Percentiles rank a stretch among this genome's conserved stretches.
phyloP scores from a whole-genome alignment of 2,888 invertebrate genomes.

The Smittia sp. region DNA sequence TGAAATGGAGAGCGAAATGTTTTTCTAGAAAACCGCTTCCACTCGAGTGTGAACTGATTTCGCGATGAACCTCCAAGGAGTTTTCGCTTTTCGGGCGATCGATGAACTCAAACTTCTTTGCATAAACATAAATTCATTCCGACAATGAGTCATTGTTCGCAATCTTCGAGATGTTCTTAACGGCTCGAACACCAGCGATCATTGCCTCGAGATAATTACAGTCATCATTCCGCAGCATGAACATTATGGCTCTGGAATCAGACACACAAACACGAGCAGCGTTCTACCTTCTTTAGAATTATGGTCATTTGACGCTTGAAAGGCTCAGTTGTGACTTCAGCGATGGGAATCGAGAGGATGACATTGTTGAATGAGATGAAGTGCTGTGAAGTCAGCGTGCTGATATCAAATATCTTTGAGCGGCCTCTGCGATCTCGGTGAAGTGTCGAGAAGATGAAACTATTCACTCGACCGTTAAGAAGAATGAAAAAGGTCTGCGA shows the following conservation, averaged over 20 bases:
- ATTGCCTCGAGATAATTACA: slow-evolving; percentile 17
- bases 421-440: not conserved
- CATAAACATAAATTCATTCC: not conserved
- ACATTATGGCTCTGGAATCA: not conserved
- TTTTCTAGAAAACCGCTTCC: not conserved
- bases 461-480: no score
- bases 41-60: not conserved
- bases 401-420: slow-evolving; percentile 6
- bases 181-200: slow-evolving; percentile 5
- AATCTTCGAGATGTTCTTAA: not conserved
- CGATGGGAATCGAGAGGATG: not conserved
- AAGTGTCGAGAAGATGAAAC: not conserved
- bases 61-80: not conserved
- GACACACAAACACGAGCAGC: not conserved
- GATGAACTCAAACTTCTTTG: not conserved
- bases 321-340: not conserved
- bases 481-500: no score
- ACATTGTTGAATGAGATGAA: slow-evolving; percentile 1
- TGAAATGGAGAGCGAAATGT: slow-evolving; percentile 1
- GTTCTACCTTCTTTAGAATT: not conserved
- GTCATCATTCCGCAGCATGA: slow-evolving; percentile 24
- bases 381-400: not conserved
- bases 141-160: not conserved
- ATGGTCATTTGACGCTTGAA: slow-evolving; percentile 30
- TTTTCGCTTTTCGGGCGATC: not conserved